Evolutionary conservation across 2,113 vertebrate genomes (phyloP).

Genomic region (Alouatta palliata): DNA sequence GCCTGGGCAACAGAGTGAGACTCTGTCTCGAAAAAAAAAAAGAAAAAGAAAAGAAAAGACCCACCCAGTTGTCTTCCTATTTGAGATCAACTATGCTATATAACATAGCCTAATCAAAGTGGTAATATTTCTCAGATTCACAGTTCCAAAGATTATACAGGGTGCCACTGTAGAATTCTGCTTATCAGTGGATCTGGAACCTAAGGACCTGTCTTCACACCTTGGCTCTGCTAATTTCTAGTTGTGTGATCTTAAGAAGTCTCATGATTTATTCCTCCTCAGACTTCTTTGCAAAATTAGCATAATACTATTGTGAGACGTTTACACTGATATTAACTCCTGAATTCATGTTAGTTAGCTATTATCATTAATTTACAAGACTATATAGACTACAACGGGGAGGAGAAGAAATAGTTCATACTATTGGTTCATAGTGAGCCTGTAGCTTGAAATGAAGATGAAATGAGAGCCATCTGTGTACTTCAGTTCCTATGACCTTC

Average conservation of each 20-base stretch:
- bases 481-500: neutral
- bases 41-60: too few relatives aligned
- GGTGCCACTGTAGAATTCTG: neutral
- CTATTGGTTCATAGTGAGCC: neutral
- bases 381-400: neutral
- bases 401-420: neutral
- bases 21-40: too few relatives aligned
- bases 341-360: neutral
- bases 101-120: neutral
- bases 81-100: neutral
- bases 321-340: neutral
- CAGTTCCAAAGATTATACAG: neutral
- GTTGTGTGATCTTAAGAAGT: neutral
- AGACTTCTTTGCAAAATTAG: neutral
- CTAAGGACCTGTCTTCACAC: neutral
- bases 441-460: neutral
- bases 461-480: neutral
- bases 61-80: neutral
- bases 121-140: neutral
- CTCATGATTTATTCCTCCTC: neutral
- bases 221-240: neutral
- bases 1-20: too few relatives aligned
- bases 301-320: neutral
- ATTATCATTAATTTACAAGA: neutral
- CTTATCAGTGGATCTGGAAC: neutral